A percentile compares a stretch with the other conserved stretches of the same genome.
phyloP scores from a whole-genome alignment of 2,797 vertebrate species.

The Gymnocypris eckloni region DNA sequence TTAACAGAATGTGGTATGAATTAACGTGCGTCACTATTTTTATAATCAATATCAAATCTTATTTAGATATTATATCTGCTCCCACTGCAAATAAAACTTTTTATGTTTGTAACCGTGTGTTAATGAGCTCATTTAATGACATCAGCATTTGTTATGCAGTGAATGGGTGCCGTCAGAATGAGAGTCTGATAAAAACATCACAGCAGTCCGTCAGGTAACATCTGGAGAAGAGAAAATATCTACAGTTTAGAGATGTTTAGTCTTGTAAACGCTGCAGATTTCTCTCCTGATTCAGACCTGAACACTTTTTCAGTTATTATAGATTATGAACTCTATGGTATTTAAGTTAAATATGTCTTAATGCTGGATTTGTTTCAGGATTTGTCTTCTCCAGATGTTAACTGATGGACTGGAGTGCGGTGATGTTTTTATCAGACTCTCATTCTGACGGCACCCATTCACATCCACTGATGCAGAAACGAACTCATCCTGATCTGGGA shows the following conservation, averaged over 20 bases:
- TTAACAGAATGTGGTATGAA: background rate
- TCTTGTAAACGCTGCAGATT: too few species aligned
- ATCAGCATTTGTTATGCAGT: background rate
- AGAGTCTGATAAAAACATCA: background rate
- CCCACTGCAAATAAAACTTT: slow-evolving; percentile 5
- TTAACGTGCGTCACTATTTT: background rate
- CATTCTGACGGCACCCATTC: slow-evolving; percentile 1
- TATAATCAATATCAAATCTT: background rate
- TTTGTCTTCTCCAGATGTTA: too few species aligned
- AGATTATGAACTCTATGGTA: background rate
- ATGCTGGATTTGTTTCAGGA: too few species aligned
- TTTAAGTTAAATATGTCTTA: too few species aligned
- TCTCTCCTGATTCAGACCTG: too few species aligned
- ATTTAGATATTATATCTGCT: background rate
- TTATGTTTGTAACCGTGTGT: background rate
- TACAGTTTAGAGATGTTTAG: too few species aligned
- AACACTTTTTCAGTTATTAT: background rate
- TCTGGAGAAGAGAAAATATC: background rate
- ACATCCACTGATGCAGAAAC: background rate
- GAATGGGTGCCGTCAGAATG: slow-evolving; percentile 10
- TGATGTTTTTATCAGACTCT: background rate
- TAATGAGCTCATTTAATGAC: background rate
- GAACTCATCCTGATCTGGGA: background rate
- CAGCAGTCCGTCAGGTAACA: background rate
- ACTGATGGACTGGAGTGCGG: too few species aligned